Conservation (phyloP, 2,113 vertebrate species). For the Grammomys surdaster region DNA sequence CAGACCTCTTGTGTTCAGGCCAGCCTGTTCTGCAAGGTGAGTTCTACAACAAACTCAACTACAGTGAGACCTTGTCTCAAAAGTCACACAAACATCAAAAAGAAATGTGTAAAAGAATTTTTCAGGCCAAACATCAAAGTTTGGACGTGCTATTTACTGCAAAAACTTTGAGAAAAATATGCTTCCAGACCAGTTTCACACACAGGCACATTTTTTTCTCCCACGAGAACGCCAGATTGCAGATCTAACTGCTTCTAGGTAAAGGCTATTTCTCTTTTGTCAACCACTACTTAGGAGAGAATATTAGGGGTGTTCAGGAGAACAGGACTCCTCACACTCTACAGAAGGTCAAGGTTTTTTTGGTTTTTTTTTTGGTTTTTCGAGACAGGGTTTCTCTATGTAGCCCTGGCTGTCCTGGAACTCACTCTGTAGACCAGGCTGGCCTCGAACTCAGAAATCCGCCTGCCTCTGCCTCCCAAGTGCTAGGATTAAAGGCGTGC, state of each 20-base stretch:
- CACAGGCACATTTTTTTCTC: too few species aligned
- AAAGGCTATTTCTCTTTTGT: neutral
- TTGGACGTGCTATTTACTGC: conserved; percentile 19
- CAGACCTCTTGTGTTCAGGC: neutral
- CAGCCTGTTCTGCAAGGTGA: neutral
- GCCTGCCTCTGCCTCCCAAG: neutral
- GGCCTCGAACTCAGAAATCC: too few species aligned
- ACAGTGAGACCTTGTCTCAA: neutral
- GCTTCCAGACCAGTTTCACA: neutral
- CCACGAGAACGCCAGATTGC: neutral
- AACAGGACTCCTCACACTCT: neutral
- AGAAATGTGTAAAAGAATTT: too few species aligned
- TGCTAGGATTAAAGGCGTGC: neutral
- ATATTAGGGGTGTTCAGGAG: neutral
- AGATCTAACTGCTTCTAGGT: neutral
- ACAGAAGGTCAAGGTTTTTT: too few species aligned
- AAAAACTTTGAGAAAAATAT: neutral
- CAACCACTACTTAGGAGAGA: neutral
- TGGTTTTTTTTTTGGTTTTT: too few species aligned
- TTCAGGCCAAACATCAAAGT: neutral
- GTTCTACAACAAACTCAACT: neutral
- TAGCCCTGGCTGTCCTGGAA: neutral
- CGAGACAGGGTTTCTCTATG: too few species aligned
- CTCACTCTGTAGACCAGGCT: too few species aligned
- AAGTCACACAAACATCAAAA: neutral